phyloP scores from a whole-genome alignment of 2,113 vertebrate species.

The Hylia prasina region DNA sequence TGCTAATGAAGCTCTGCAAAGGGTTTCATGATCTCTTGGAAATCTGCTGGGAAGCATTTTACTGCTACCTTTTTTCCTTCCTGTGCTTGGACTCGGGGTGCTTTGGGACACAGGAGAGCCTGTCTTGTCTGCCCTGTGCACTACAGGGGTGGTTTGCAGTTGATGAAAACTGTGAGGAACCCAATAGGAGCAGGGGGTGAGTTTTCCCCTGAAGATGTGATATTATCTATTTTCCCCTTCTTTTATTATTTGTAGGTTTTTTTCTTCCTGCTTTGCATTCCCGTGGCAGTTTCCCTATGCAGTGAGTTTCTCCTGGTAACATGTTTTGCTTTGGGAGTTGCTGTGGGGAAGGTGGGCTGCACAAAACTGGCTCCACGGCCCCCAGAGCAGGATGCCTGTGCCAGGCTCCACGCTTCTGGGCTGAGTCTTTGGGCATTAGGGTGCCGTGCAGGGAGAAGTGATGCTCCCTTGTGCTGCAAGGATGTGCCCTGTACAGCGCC shows the following conservation, averaged over 20 bases:
- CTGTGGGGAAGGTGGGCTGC: neutral
- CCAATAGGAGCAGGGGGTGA: neutral
- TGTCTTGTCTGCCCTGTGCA: neutral
- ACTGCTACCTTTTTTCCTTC: neutral
- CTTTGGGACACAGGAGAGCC: neutral
- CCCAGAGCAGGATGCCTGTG: neutral
- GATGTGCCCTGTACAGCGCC: neutral
- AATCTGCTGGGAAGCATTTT: neutral
- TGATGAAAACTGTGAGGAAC: neutral
- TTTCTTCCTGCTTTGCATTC: neutral
- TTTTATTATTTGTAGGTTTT: neutral
- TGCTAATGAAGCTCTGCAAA: neutral
- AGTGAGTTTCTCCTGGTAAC: neutral
- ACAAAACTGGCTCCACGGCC: rapidly evolving
- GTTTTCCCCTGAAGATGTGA: neutral
- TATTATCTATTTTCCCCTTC: neutral
- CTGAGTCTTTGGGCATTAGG: neutral
- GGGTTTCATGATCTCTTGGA: neutral
- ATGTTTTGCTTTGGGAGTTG: neutral
- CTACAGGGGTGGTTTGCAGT: neutral
- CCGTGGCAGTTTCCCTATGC: neutral
- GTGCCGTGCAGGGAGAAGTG: rapidly evolving
- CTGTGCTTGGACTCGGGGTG: neutral
- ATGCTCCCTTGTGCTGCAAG: neutral
- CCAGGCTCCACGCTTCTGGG: rapidly evolving